Base-by-base conservation (phyloP, 2,797 vertebrate species). In the Pangasius krempfi region DNA sequence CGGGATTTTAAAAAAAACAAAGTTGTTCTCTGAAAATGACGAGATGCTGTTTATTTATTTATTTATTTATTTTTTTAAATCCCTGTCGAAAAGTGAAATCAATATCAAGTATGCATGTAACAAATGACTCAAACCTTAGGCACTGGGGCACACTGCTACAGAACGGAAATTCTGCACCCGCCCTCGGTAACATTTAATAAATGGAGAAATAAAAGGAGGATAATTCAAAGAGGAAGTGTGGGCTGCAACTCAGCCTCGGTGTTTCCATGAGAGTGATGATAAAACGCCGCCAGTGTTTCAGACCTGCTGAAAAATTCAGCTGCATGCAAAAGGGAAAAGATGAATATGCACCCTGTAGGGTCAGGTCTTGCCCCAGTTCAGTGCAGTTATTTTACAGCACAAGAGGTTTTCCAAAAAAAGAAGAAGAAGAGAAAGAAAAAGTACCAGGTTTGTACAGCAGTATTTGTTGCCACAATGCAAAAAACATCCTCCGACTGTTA, bases 111-210 rank as follows among this genome's bases (percentile, higher is more conserved):
- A 18, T 50, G 27, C 40, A 50, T 30, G 85, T 5, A 66, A 56
- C 60, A 78, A 88, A 95, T 93, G 91, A 92, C 91, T 92, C 93
- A 94, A 89, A 92, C 62, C 6, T 64, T 10, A 37, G 78, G 52
- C 78, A 93, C 73, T 89, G 89, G 91, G 76, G 37, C 85, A 90
- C 89, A 90, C 90, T 93, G 89, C 92, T 93, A 92, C 50, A 70
- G 92, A 91, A 94, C 93, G 96, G 95, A 96, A 96, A 95, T 93
- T 94, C 81, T 95, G 93, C 94, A 91, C 94, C 62, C 95, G 92
- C 82, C 90, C 90, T 94, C 92, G 90, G 91, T 92, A 95, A 93
- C 89, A 86, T 91, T 94, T 93, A 91, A 89, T 93, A 87, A 92
- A 90, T 91, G 68, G 86, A 90, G 70, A 88, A 80, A 89, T 78